A percentile compares a stretch with the other conserved stretches of the same genome.
Conservation (phyloP, 2,113 vertebrate genomes). For the Pollimyrus isidori region DNA sequence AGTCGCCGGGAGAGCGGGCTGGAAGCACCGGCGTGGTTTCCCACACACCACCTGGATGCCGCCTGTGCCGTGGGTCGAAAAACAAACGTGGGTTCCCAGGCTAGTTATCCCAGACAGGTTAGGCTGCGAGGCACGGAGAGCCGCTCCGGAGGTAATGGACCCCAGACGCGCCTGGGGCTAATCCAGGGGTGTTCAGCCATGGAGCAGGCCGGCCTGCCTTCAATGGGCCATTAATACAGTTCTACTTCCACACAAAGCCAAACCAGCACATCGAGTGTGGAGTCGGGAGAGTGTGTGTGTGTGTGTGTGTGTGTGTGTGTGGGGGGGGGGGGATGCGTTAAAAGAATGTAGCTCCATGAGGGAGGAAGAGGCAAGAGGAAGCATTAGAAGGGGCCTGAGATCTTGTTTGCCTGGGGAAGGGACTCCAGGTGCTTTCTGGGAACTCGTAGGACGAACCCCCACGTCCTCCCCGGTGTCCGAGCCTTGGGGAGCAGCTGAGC, state of each 20-base stretch:
- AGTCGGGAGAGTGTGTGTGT: background rate
- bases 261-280: constrained; percentile 30
- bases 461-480: background rate
- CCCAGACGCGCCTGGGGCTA: constrained; percentile 50
- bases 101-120: constrained; percentile 48
- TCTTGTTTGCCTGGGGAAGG: constrained; percentile 23
- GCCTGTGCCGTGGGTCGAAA: constrained; percentile 46
- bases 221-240: constrained; percentile 58
- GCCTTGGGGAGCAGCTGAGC: background rate
- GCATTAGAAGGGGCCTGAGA: constrained; percentile 7
- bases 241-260: constrained; percentile 40
- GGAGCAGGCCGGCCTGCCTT: constrained; percentile 53
- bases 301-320: too few species aligned
- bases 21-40: background rate
- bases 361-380: constrained; percentile 14
- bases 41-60: background rate
- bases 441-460: background rate
- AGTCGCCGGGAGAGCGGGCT: background rate
- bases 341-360: constrained; percentile 17
- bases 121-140: constrained; percentile 32
- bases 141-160: constrained; percentile 46
- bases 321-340: background rate
- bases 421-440: constrained; percentile 2
- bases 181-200: constrained; percentile 54
- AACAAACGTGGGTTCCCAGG: constrained; percentile 56